Evolutionary conservation across 2,888 invertebrate genomes (phyloP).

Genomic region (Poecilobothrus nobilitatus): DNA sequence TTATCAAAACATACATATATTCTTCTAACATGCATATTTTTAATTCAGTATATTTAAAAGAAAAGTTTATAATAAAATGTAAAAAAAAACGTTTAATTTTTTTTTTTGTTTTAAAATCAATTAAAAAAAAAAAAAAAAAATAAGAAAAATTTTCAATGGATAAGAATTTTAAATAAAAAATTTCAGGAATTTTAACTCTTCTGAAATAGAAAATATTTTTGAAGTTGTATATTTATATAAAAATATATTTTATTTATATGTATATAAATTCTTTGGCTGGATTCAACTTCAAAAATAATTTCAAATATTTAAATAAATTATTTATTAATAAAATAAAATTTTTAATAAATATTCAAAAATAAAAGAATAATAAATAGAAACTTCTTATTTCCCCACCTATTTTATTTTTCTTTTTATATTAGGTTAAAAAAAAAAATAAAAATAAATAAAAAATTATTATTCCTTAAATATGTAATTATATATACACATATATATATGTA

Average conservation of each 20-base stretch:
- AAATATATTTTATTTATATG: neutral
- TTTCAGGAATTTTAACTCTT: neutral
- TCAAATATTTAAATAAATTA: neutral
- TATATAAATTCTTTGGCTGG: neutral
- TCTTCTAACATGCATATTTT: conserved; percentile 1
- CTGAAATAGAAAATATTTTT: neutral
- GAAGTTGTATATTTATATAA: neutral
- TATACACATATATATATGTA: too few relatives aligned
- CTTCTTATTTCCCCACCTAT: neutral
- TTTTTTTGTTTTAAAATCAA: neutral
- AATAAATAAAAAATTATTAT: neutral
- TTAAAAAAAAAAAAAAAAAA: too few relatives aligned
- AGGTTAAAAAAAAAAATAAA: too few relatives aligned
- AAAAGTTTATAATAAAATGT: neutral
- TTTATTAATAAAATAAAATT: neutral
- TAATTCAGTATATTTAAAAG: neutral
- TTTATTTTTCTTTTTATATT: neutral
- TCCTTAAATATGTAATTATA: neutral
- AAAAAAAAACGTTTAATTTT: neutral
- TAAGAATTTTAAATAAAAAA: neutral
- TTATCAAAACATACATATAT: neutral
- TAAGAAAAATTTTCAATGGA: neutral
- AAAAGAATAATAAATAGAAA: neutral
- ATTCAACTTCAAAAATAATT: conserved; percentile 1
- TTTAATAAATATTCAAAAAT: neutral